These are phyloP conservation scores for Nothoprocta perdicaria DNA, from an alignment of 2,113 vertebrate species.

Conservation along the genomic window DNA sequence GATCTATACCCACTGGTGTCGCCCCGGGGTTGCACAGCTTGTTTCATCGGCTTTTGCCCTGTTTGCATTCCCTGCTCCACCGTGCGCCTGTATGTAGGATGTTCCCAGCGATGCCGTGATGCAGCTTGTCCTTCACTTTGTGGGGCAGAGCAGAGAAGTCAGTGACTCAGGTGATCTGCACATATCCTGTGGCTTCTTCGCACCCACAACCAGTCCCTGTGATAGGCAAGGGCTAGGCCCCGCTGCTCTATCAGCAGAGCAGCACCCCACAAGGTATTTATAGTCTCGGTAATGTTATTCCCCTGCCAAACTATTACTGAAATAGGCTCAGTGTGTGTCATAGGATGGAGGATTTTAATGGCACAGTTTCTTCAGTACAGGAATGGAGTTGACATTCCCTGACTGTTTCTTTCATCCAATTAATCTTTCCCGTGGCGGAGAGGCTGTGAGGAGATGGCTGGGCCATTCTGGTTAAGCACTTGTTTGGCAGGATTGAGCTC, in stretches of 20 bases:
- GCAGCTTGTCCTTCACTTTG: neutral
- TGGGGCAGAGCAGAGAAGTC: neutral
- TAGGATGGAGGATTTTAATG: constrained; percentile 55
- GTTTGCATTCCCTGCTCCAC: neutral
- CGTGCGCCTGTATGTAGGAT: neutral
- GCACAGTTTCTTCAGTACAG: constrained; percentile 7
- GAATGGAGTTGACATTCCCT: constrained; percentile 15
- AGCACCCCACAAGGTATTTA: constrained; percentile 55
- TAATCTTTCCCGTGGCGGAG: neutral
- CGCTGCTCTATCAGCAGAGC: constrained; percentile 23
- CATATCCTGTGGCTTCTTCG: neutral
- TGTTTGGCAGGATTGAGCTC: accelerated
- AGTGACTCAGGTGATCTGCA: neutral
- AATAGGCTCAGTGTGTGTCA: constrained; percentile 67
- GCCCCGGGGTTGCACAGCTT: neutral
- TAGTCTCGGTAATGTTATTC: constrained; percentile 57
- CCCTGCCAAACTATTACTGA: constrained; percentile 61
- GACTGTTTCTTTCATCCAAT: neutral
- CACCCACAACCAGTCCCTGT: accelerated
- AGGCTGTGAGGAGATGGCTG: neutral
- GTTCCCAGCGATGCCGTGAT: neutral
- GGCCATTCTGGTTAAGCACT: neutral
- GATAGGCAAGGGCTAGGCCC: neutral
- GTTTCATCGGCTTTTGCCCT: neutral
- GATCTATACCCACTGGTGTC: accelerated